Conservation (phyloP, 2,888 invertebrate genomes). For the Cantharis rufa region DNA sequence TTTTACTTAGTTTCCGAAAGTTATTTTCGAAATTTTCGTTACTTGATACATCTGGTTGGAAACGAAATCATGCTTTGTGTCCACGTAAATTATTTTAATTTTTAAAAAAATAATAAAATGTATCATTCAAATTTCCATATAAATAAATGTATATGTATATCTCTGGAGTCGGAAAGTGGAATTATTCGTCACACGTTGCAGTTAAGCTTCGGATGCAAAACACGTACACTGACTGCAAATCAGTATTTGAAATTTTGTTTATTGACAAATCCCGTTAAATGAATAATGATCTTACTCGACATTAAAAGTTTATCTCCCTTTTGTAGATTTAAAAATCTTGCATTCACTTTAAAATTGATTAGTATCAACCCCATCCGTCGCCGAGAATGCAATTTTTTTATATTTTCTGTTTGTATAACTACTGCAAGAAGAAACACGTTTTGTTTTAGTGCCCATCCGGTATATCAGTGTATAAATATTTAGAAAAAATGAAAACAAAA, state of each 20-base stretch:
- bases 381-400: background rate
- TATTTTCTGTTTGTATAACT: background rate
- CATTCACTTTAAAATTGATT: background rate
- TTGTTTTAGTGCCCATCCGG: no score
- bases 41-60: background rate
- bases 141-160: background rate
- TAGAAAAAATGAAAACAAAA: no score
- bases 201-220: background rate
- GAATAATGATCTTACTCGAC: background rate
- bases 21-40: background rate
- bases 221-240: background rate
- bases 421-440: background rate
- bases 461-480: no score
- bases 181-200: background rate
- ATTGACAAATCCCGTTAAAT: background rate
- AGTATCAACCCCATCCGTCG: background rate
- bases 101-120: background rate
- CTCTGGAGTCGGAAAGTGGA: background rate
- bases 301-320: background rate
- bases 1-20: no score
- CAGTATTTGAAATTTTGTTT: background rate
- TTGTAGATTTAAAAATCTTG: background rate
- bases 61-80: background rate
- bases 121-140: background rate
- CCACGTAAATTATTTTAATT: background rate